Conservation (phyloP, 2,888 invertebrate genomes). For the Pharmacophagus antenor region DNA sequence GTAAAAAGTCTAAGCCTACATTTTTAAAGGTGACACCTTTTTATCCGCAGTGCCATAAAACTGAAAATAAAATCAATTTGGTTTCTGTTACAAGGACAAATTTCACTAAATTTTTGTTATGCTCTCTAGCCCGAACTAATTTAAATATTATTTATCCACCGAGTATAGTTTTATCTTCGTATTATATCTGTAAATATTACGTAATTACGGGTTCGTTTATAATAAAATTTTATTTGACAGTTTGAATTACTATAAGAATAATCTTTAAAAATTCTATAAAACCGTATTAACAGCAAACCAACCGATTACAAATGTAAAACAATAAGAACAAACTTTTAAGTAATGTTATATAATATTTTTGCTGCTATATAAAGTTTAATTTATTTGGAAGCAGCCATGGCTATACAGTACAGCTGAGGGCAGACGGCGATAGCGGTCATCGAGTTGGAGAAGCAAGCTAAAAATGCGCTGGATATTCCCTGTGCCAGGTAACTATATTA, state of each 20-base stretch:
- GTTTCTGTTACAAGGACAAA: conserved; percentile 27
- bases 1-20: neutral
- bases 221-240: too few relatives aligned
- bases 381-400: conserved; percentile 25
- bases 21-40: neutral
- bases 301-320: too few relatives aligned
- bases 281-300: too few relatives aligned
- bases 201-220: too few relatives aligned
- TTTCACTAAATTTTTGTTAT: conserved; percentile 20
- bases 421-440: conserved; percentile 26
- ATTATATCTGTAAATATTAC: neutral
- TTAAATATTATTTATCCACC: conserved; percentile 2
- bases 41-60: conserved; percentile 12
- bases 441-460: conserved; percentile 26
- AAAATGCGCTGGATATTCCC: conserved; percentile 32
- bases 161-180: neutral
- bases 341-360: neutral
- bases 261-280: too few relatives aligned
- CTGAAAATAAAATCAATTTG: conserved; percentile 24
- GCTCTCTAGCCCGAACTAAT: neutral
- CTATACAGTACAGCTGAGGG: conserved; percentile 28
- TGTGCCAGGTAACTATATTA: conserved; percentile 24
- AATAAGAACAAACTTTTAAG: too few relatives aligned
- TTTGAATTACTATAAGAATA: too few relatives aligned
- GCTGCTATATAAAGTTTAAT: neutral